Percentiles rank a stretch among this genome's conserved stretches.
Conservation (phyloP, 2,113 vertebrate genomes). For the Phrynosoma blainvillii region DNA sequence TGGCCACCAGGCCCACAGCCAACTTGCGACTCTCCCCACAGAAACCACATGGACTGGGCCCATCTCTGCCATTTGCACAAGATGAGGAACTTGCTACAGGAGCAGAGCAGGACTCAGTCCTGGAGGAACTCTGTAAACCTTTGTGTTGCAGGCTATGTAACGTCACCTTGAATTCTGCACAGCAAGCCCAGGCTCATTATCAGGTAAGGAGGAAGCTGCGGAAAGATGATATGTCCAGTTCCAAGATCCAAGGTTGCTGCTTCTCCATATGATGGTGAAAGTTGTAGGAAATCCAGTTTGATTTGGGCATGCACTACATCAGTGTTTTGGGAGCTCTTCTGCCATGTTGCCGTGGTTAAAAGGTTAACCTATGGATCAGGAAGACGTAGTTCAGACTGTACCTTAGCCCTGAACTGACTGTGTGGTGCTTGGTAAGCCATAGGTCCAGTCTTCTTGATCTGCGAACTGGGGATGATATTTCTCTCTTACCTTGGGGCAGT, state of each 20-base stretch:
- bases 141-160: slow-evolving; percentile 98
- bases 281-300: too few relatives aligned
- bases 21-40: slow-evolving; percentile 74
- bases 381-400: not conserved
- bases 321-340: not conserved
- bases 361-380: not conserved
- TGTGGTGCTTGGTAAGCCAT: not conserved
- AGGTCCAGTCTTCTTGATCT: not conserved
- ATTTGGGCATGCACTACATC: not conserved
- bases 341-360: not conserved
- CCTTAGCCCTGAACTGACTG: not conserved
- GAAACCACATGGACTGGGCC: slow-evolving; percentile 77
- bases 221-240: not conserved
- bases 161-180: slow-evolving; percentile 95
- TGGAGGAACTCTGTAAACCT: slow-evolving; percentile 97
- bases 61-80: slow-evolving; percentile 78
- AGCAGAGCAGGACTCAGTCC: slow-evolving; percentile 85
- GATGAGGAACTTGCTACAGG: slow-evolving; percentile 83
- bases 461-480: not conserved
- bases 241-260: not conserved
- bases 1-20: slow-evolving; percentile 77
- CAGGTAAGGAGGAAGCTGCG: slow-evolving; percentile 82
- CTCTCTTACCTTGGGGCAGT: not conserved
- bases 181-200: slow-evolving; percentile 98
- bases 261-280: not conserved